Base-by-base conservation (phyloP, 2,888 invertebrate genomes). In the Neria commutata region DNA sequence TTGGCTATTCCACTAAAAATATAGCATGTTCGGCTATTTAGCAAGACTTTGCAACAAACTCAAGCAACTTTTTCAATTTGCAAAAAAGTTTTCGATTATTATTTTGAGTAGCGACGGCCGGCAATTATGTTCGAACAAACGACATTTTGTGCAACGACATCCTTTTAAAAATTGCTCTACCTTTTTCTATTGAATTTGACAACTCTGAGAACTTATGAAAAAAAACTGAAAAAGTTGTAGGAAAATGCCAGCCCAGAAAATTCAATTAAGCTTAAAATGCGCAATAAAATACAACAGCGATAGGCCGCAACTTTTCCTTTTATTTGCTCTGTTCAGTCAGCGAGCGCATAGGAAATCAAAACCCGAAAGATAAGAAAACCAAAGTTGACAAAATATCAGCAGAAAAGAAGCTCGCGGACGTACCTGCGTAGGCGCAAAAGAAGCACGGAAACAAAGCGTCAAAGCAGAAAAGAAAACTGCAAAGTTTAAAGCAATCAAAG, bases 231-330 rank as follows among this genome's bases (percentile, higher is more conserved):
- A 37, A n/a, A 37, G n/a, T n/a, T n/a, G 42, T 3, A 42, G 42
- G 21, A 42, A 37, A 42, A 19, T 19, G 5, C 6, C 40, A 50
- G 19, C 10, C 14, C 17, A 46, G 26, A 37, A 51, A 57, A 47
- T 51, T 37, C 37, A 51, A 51, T 51, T 51, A 51, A 24, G 37
- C 51, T 21, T 21, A 51, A 34, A 51, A 46, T 26, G 2, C 16
- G 19, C 25, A n/a, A 42, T 17, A 24, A 16, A 42, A 14, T 3
- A 11, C 24, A 14, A 52, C 42, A 34, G 46, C 14, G 19, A 23
- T 54, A 2, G 24, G n/a, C 34, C 21, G 34, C 34, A 47, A 45
- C 17, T 42, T 42, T 42, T 3, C n/a, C 21, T 42, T 6, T 17
- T 42, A 42, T 19, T 6, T n/a, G n/a, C n/a, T n/a, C n/a, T n/a